Conservation (phyloP, 2,888 invertebrate species). For the Poecilobothrus nobilitatus region DNA sequence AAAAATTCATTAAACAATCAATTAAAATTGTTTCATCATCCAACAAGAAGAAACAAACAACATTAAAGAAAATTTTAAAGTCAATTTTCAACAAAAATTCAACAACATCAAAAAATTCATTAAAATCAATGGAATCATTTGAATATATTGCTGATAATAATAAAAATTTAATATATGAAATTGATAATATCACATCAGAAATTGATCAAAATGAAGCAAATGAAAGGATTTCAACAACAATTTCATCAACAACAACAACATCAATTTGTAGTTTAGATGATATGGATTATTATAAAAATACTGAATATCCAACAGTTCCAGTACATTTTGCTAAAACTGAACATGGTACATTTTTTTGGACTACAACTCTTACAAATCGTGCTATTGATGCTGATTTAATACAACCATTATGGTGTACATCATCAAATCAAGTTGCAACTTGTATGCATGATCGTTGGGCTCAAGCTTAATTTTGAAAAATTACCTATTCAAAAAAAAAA, state of each 20-base stretch:
- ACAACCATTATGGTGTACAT: slow-evolving; percentile 17
- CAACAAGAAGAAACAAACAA: neutral
- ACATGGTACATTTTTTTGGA: slow-evolving; percentile 75
- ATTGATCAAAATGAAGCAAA: neutral
- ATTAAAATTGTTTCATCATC: neutral
- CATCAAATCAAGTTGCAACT: neutral
- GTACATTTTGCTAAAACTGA: slow-evolving; percentile 69
- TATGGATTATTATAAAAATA: neutral
- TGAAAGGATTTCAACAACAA: neutral
- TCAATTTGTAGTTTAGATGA: neutral
- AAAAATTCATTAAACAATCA: neutral
- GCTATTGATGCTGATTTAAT: slow-evolving; percentile 34
- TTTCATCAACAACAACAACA: neutral
- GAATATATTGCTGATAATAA: too few relatives aligned
- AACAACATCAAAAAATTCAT: neutral
- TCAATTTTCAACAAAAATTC: neutral
- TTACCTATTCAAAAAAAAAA: neutral
- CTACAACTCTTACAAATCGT: slow-evolving; percentile 46
- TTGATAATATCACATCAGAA: neutral
- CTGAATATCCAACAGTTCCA: slow-evolving; percentile 39
- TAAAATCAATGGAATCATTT: neutral
- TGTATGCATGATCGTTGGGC: neutral
- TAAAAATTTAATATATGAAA: neutral
- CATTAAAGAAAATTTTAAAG: neutral
- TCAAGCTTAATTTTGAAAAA: neutral